Evolutionary conservation across 2,797 vertebrate species (phyloP), one percentile per base, ranked within the genome.

Genomic region (Scleropages formosus): DNA sequence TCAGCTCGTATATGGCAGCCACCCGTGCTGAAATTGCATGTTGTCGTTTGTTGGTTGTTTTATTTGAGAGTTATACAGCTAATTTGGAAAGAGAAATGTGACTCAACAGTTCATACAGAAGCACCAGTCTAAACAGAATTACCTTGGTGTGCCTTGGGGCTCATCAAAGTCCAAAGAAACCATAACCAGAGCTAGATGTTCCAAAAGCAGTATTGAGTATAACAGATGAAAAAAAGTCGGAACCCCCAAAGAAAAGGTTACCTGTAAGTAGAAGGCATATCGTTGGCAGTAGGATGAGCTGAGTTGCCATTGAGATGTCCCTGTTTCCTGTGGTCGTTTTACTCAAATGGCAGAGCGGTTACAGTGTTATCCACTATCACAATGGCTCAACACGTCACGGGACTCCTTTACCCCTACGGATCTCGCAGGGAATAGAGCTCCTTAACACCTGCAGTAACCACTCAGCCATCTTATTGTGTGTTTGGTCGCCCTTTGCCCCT

Each of bases 251-350:
- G 1, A 70, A 49, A 63, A n/a, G 56, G 62, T 91, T 92, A 93
- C 92, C 92, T 89, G 89, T 82, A 4, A 88, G 63, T 0, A 91
- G 71, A 68, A 92, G 47, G 69, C 65, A 74, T 69, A 81, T 63
- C 26, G 84, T 61, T 49, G 89, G 49, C 78, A 76, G 73, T 70
- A 80, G 47, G 1, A 8, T 53, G 65, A 61, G 78, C 63, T 73
- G 74, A 15, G 1, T 44, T 71, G 56, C 77, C 91, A 91, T 93
- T 47, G 16, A 87, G 75, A 31, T 62, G 13, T 44, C 8, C 58
- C 8, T 24, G 64, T 24, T 24, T 46, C 15, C n/a, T 15, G 15
- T 67, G 72, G 13, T 15, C 26, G 67, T 18, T 75, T 18, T 22
- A 16, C 76, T 18, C 49, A 26, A 73, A 75, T 63, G 7, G 65